Evolutionary conservation across 2,113 vertebrate genomes (phyloP), one percentile per base, ranked within the genome.

Genomic region (Otis tarda): DNA sequence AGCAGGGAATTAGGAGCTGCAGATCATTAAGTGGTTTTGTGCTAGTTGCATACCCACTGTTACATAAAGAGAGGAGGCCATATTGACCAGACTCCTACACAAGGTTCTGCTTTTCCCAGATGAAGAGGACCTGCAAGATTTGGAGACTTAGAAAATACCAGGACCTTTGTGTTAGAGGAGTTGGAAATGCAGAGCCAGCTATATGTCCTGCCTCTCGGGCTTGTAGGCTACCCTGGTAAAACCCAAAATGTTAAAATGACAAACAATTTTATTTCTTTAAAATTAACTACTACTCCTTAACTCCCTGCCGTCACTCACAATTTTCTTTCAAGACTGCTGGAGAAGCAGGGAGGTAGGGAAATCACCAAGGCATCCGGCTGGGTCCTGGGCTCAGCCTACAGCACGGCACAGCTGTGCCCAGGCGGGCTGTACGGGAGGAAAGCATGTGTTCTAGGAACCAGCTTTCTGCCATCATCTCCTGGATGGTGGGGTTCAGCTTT

Each of bases 1-100:
- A 93, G 80, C 30, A 57, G 69, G 74, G 52, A 87, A 95, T 94
- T 91, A 87, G 60, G 49, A 89, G 57, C 35, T 74, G 27, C 30
- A 65, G 84, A 49, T 82, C 2, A 0, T 81, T 87, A 89, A 82
- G 81, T 13, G 25, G 52, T 94, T 94, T 84, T 53, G 21, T 76
- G 89, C 50, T 35, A 45, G 2, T 2, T 67, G 6, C 9, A 8
- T 22, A 53, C 27, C 10, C 18, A 3, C 14, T n/a, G 64, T 93
- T 92, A 82, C 0, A 12, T 94, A 92, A 94, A 77, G 60, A 47
- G 43, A 70, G 9, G 5, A 84, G 52, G 73, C 19, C 67, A 3
- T 78, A 23, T 24, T 83, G 37, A 81, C 41, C 76, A 87, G 37
- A 16, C 7, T 8, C 12, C 84, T 94, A 89, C 5, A 61, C 30